A percentile compares a stretch with the other conserved stretches of the same genome.
Conservation (phyloP, 2,888 invertebrate genomes). For the Gibbula magus region DNA sequence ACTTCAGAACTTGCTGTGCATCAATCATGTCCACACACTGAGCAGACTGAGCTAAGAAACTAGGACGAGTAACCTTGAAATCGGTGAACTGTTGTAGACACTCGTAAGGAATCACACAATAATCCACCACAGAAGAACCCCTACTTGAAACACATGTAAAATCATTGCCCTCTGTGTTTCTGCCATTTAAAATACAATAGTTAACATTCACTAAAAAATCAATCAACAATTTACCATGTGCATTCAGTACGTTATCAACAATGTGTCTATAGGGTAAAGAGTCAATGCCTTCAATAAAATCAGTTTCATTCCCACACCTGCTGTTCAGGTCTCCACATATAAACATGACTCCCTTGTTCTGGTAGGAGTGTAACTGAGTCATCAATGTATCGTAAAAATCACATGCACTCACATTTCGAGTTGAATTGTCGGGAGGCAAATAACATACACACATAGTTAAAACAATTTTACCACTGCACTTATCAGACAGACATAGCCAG, state of each 20-base stretch:
- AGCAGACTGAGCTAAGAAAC: not conserved
- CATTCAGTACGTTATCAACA: not conserved
- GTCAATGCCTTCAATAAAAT: conserved; percentile 3
- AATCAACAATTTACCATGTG: not conserved
- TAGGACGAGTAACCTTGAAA: not conserved
- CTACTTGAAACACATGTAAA: not conserved
- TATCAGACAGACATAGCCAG: not conserved
- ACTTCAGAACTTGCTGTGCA: too few relatives aligned
- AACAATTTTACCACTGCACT: not conserved
- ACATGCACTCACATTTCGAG: not conserved
- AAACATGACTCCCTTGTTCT: not conserved
- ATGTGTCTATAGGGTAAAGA: not conserved
- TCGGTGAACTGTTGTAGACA: not conserved
- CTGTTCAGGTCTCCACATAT: not conserved
- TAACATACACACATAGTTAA: not conserved
- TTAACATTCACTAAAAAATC: not conserved
- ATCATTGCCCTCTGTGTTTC: not conserved
- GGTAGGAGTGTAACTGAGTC: not conserved
- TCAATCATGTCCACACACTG: not conserved
- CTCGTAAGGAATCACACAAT: not conserved
- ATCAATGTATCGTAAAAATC: not conserved
- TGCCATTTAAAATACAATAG: conserved; percentile 17
- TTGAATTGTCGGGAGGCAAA: conserved; percentile 11
- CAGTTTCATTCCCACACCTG: not conserved
- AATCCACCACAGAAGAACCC: not conserved